A percentile compares a stretch with the other conserved stretches of the same genome.
Evolutionary conservation across 2,888 invertebrate genomes (phyloP).

Genomic region (Erpobdella octoculata): DNA sequence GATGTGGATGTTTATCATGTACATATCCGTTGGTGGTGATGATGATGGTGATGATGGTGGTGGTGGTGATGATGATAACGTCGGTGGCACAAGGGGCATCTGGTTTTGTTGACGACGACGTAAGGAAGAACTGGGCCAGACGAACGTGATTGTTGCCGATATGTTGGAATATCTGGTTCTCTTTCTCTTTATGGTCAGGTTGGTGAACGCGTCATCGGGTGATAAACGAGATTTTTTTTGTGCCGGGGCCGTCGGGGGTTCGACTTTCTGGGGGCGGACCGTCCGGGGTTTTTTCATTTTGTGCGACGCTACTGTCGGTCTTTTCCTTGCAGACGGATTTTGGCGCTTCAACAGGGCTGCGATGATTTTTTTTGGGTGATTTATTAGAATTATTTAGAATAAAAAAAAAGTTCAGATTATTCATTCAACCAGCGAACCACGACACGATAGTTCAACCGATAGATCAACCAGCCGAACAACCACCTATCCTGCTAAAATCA

Average conservation of each 20-base stretch:
- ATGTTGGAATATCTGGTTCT: not conserved
- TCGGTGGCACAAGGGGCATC: not conserved
- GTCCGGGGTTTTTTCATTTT: not conserved
- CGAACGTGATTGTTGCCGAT: not conserved
- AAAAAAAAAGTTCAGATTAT: not conserved
- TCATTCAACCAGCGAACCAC: not conserved
- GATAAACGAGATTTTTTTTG: not conserved
- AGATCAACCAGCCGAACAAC: no score
- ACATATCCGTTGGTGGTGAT: not conserved
- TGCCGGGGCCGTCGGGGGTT: not conserved
- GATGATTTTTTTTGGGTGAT: no score
- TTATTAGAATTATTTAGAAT: no score
- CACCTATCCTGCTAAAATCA: no score
- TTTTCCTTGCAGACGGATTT: not conserved
- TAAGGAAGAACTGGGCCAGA: not conserved
- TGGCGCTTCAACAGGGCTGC: no score
- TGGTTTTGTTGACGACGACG: not conserved
- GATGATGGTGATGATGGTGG: not conserved
- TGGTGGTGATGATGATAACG: not conserved
- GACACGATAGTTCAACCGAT: no score
- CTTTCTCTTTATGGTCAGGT: conserved; percentile 4
- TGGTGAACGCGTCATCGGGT: not conserved
- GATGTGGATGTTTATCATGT: no score
- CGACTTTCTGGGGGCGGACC: not conserved
- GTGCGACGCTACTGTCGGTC: not conserved